Evolutionary conservation across 1,140 invertebrate genomes (phyloP), one percentile per base, ranked within the genome.

Genomic region (Drosophila pachea): DNA sequence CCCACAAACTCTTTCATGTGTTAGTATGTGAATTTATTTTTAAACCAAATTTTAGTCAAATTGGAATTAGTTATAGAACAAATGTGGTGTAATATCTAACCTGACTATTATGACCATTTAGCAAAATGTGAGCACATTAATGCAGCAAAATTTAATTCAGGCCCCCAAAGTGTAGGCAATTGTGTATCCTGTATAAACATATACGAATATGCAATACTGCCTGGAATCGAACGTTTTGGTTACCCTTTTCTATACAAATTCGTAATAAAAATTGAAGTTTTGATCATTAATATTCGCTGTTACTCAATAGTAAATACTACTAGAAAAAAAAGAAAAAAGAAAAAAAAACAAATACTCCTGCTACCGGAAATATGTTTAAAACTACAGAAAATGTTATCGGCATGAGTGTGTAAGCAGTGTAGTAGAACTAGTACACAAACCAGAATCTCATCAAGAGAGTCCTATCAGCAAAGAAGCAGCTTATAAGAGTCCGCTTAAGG

Each of bases 211-310:
- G 32, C 31, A 40, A 61, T 40, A 14, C 14, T 49, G 12, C 29
- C 0, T 35, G 48, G 49, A 55, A 55, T 33, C 32, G 22, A 59
- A 29, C 22, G 22, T 36, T 48, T 35, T 68, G 11, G 35, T 47
- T 16, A 48, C 7, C 32, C 12, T 38, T 47, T 64, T 55, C 42
- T 47, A 31, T 47, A 11, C 22, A 68, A 68, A 63, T 68, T 68
- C 22, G 43, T 52, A 68, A 68, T 68, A 63, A 68, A 63, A 68
- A 68, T 63, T 68, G 35, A 49, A 63, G 43, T 68, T 68, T 55
- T 55, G 49, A 62, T 2, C 12, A 3, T 32, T 5, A 7, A 49
- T 32, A 4, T 42, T n/a, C 5, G 22, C 7, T 42, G 38, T 42
- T 42, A 0, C 11, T 42, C 12, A 43, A 14, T 4, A 7, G 0